phyloP scores from a whole-genome alignment of 2,888 invertebrate genomes.

The Adela reaumurella region DNA sequence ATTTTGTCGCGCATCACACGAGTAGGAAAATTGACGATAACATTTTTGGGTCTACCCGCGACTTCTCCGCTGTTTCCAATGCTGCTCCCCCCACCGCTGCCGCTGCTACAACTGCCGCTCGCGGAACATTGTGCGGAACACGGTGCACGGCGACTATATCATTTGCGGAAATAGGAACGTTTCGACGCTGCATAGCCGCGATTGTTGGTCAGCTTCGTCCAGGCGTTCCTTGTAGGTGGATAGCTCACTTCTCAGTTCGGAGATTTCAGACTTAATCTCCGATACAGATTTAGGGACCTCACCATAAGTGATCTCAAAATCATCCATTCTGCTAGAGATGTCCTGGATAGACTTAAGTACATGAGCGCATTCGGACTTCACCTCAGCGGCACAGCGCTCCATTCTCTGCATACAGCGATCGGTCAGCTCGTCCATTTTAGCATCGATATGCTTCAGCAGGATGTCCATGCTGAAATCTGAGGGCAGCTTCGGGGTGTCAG shows the following conservation, averaged over 20 bases:
- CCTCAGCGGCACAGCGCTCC: too few relatives aligned
- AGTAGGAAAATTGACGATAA: not conserved
- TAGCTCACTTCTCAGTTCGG: not conserved
- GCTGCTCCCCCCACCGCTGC: not conserved
- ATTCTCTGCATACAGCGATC: too few relatives aligned
- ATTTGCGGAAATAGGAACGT: not conserved
- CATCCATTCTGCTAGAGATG: not conserved
- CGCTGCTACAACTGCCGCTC: not conserved
- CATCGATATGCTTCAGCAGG: too few relatives aligned
- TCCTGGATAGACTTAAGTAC: not conserved
- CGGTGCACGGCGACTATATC: not conserved
- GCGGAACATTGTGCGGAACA: not conserved
- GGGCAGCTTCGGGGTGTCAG: too few relatives aligned
- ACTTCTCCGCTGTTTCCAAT: not conserved
- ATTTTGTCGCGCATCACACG: constrained; percentile 1
- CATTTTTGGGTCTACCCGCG: not conserved
- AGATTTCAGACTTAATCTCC: not conserved
- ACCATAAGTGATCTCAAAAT: not conserved
- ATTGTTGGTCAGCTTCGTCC: not conserved
- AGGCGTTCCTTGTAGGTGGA: not conserved
- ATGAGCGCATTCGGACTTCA: not conserved
- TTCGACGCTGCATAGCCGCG: not conserved
- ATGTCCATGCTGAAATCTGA: too few relatives aligned
- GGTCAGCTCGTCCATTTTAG: too few relatives aligned
- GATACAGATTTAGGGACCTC: not conserved